Conservation (phyloP, 2,888 invertebrate species). For the Balanococcus diminutus region DNA sequence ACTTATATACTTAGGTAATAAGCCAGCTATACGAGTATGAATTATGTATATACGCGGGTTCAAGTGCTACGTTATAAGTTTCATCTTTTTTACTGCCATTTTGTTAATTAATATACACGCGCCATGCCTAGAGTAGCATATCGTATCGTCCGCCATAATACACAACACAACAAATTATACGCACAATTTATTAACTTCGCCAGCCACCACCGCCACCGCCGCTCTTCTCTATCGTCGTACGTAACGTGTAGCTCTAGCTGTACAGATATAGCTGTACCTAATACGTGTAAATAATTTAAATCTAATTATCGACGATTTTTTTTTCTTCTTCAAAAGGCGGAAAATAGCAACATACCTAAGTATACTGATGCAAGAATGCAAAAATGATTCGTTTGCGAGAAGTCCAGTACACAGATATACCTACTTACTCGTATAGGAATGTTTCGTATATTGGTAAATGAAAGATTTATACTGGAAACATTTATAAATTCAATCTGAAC, state of each 20-base stretch:
- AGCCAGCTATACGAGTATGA: not conserved
- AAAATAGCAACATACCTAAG: not conserved
- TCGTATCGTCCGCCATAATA: not conserved
- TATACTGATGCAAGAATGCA: not conserved
- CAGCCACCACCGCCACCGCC: not conserved
- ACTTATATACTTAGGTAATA: not conserved
- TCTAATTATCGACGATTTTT: slow-evolving; percentile 1
- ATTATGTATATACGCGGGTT: slow-evolving; percentile 11
- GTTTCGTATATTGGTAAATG: not conserved
- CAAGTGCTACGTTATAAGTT: not conserved
- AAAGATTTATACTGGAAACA: not conserved
- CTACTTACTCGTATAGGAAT: too few relatives aligned
- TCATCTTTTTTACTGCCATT: not conserved
- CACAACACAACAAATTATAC: slow-evolving; percentile 1
- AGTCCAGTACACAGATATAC: too few relatives aligned
- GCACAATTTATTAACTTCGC: slow-evolving; percentile 22
- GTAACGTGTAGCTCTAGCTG: too few relatives aligned
- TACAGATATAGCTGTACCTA: not conserved
- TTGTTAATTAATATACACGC: slow-evolving; percentile 16
- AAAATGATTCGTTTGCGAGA: not conserved
- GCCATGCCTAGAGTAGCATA: too few relatives aligned
- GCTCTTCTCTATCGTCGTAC: not conserved
- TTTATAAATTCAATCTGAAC: not conserved
- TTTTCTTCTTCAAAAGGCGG: not conserved
- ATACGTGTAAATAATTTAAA: not conserved